Evolutionary conservation across 2,797 vertebrate genomes (phyloP).

Genomic region (Discoglossus pictus): DNA sequence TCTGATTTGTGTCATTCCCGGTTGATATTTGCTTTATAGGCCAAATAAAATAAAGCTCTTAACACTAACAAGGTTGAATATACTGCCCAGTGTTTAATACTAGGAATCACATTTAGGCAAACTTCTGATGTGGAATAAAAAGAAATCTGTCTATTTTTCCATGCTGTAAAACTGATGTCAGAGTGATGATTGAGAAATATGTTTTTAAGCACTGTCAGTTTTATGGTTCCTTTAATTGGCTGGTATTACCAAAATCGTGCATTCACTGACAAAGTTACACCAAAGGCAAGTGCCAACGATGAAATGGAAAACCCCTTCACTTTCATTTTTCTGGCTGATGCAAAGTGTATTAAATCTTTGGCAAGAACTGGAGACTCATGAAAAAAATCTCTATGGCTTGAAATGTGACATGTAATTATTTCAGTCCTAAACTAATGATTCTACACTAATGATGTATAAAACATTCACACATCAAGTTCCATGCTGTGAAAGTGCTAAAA

Average conservation of each 20-base stretch:
- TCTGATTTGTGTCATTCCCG: too few species aligned
- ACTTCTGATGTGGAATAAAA: constrained; percentile 8
- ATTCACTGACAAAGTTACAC: constrained; percentile 37
- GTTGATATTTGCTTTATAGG: too few species aligned
- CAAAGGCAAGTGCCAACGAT: constrained; percentile 10
- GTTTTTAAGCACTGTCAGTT: constrained; percentile 38
- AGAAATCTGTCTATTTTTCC: constrained; percentile 35
- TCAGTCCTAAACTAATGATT: constrained; percentile 1
- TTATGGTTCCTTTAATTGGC: constrained; percentile 42
- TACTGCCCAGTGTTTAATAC: too few species aligned
- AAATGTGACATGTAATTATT: constrained; percentile 3
- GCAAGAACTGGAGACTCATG: constrained; percentile 4
- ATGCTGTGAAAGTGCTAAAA: too few species aligned
- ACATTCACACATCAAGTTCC: too few species aligned
- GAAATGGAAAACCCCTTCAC: constrained; percentile 28
- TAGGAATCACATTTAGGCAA: constrained; percentile 4
- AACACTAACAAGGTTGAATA: too few species aligned
- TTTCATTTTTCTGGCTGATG: constrained; percentile 27
- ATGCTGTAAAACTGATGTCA: constrained; percentile 14
- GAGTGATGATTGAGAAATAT: constrained; percentile 33
- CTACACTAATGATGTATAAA: constrained; percentile 4
- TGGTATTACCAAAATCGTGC: constrained; percentile 37
- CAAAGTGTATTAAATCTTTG: constrained; percentile 15
- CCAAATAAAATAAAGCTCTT: too few species aligned
- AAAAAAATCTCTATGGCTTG: constrained; percentile 14